Conservation (phyloP, 2,797 vertebrate genomes). For the Ctenochaetus hawaiiensis region DNA sequence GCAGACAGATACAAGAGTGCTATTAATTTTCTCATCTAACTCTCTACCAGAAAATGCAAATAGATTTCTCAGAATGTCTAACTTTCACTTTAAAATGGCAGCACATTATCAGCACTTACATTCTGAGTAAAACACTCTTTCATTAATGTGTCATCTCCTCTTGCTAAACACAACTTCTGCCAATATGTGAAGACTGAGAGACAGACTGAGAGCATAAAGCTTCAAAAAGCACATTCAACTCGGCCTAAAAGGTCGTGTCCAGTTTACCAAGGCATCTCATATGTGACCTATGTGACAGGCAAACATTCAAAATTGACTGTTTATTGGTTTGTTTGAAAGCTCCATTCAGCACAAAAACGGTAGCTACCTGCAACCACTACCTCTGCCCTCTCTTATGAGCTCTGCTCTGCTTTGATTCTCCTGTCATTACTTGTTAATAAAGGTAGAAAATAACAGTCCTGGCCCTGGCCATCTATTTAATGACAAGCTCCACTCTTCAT, state of each 20-base stretch:
- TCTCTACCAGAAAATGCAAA: background rate
- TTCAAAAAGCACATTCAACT: constrained; percentile 78
- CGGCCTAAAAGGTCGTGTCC: constrained; percentile 80
- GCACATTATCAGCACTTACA: constrained; percentile 35
- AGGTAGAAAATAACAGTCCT: constrained; percentile 81
- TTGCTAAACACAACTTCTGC: constrained; percentile 59
- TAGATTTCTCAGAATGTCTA: constrained; percentile 39
- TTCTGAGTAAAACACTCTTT: constrained; percentile 46
- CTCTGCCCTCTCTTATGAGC: constrained; percentile 26
- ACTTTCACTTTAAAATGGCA: constrained; percentile 29
- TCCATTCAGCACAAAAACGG: constrained; percentile 27
- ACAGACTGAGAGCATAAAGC: constrained; percentile 64
- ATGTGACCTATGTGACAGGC: constrained; percentile 47
- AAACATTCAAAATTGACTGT: constrained; percentile 56
- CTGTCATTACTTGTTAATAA: constrained; percentile 84
- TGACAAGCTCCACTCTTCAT: constrained; percentile 62
- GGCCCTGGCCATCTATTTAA: constrained; percentile 66
- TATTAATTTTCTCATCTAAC: background rate
- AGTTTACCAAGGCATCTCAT: constrained; percentile 73
- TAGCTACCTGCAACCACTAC: constrained; percentile 28
- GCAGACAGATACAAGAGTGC: background rate
- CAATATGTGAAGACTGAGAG: constrained; percentile 59
- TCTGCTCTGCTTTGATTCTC: constrained; percentile 72
- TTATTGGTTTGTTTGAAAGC: constrained; percentile 32
- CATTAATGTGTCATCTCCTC: background rate